These are phyloP conservation scores for Palythoa grandis DNA, from an alignment of 92 coral and sea anemone species.

Conservation along the genomic window DNA sequence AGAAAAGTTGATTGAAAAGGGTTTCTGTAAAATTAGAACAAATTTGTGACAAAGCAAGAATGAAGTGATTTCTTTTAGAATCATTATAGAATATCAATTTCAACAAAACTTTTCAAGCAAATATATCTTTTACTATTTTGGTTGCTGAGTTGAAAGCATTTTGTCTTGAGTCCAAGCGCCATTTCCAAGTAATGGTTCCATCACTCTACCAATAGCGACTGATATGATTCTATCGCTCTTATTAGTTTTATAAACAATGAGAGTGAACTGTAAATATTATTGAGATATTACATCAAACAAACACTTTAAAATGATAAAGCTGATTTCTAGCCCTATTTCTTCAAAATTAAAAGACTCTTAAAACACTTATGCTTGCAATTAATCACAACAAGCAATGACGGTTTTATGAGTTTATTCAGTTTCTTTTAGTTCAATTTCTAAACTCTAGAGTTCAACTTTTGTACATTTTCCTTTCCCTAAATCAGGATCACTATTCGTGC, in stretches of 20 bases:
- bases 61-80: background rate
- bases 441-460: too few species aligned
- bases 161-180: background rate
- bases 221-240: background rate
- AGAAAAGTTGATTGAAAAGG: background rate
- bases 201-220: background rate
- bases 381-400: background rate
- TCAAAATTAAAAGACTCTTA: background rate
- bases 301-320: background rate
- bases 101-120: background rate
- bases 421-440: too few species aligned
- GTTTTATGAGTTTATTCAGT: background rate
- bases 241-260: slow-evolving; percentile 15
- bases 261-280: background rate
- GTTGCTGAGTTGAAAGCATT: background rate
- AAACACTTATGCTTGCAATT: background rate
- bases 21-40: background rate
- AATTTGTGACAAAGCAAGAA: background rate
- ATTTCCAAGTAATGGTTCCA: background rate
- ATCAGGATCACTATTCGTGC: too few species aligned
- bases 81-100: background rate
- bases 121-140: background rate
- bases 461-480: too few species aligned
- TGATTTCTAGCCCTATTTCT: background rate
- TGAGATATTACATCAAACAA: background rate